Conservation (phyloP, 1,140 invertebrate species). For the Helicoverpa armigera region DNA sequence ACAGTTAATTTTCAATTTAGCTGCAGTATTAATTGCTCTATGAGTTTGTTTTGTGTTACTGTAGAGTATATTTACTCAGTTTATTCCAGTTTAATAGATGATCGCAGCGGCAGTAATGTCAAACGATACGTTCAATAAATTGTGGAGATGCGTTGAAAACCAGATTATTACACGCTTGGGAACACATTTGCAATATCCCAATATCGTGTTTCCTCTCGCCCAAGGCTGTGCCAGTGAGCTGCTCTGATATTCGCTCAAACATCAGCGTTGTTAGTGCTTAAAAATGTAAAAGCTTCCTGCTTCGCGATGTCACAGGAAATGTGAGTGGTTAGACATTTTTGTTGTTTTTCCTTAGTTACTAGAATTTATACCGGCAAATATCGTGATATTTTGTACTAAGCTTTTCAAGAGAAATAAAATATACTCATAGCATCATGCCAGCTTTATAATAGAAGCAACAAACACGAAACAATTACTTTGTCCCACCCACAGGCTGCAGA, state of each 20-base stretch:
- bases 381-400: too few relatives aligned
- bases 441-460: background rate
- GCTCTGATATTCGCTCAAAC: slow-evolving; percentile 12
- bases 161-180: slow-evolving; percentile 25
- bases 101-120: background rate
- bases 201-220: slow-evolving; percentile 17
- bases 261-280: background rate
- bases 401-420: too few relatives aligned
- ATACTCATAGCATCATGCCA: too few relatives aligned
- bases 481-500: background rate
- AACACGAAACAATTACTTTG: background rate
- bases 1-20: background rate
- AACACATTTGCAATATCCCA: slow-evolving; percentile 20
- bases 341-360: too few relatives aligned
- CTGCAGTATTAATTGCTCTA: background rate
- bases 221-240: background rate
- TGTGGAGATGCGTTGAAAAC: slow-evolving; percentile 20
- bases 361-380: too few relatives aligned
- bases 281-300: slow-evolving; percentile 21
- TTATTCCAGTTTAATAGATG: background rate
- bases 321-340: background rate
- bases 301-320: background rate
- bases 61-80: background rate
- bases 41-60: background rate
- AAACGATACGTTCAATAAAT: slow-evolving; percentile 9